Base-by-base conservation (phyloP, 2,888 invertebrate genomes). In the Anticlea derivata region DNA sequence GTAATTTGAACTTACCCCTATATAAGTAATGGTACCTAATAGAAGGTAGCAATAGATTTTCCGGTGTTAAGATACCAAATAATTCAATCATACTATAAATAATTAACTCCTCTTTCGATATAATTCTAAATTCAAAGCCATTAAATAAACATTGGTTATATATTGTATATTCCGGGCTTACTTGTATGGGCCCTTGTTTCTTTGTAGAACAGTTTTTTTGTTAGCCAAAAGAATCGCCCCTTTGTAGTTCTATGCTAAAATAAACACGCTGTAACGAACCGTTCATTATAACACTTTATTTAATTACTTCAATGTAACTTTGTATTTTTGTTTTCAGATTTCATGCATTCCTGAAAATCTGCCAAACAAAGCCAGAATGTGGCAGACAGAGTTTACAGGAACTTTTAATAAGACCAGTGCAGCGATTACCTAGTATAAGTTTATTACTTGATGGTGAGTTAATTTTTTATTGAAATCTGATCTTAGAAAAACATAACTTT, bases 341-440 rank as follows among this genome's bases (percentile, higher is more conserved):
- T 92, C 98, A 99, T 92, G 99, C 99, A 74, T 99, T 99, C 91
- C 93, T 99, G 61, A 99, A 98, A 92, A 97, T 98, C 71, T 95
- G 97, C 80, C 96, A 97, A 89, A 95, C 96, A 27, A 96, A 95
- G 81, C 97, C 98, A 5, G 99, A 99, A 83, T 99, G 99, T 86
- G 98, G 98, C 17, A 93, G 99, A 68, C 98, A 99, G 90, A 97
- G 96, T 75, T 92, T 99, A 70, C 96, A 97, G 81, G 99, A 99
- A 84, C 92, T 99, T 65, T 93, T 99, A 87, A 99, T 99, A 75
- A 93, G 99, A 78, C 99, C 99, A 50, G 98, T 99, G 66, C 99
- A 99, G 92, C 93, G 99, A 77, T 92, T 99, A 82, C 99, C 99
- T 68, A 98, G 98, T 89, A 96, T 99, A 79, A 96, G 96, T 86